Percentiles rank a stretch among this genome's conserved stretches.
Evolutionary conservation across 2,113 vertebrate species (phyloP).

Genomic region (Regulus satrapa): DNA sequence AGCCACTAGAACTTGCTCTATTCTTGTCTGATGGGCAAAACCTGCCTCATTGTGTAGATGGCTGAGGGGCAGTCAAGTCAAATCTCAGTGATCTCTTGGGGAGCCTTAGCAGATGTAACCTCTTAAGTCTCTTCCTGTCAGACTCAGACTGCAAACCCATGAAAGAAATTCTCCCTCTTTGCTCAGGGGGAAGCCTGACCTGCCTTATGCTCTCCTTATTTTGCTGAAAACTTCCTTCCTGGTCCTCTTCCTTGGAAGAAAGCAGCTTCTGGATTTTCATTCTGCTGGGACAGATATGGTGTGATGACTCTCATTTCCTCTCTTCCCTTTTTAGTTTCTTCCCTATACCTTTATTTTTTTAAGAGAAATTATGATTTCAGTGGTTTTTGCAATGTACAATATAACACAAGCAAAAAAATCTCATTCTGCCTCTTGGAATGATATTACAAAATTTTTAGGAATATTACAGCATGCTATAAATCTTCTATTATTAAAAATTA

Average conservation of each 20-base stretch:
- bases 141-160: conserved; percentile 4
- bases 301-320: conserved; percentile 26
- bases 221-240: conserved; percentile 66
- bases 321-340: neutral
- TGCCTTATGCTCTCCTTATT: conserved; percentile 8
- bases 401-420: neutral
- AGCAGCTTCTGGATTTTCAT: conserved; percentile 47
- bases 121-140: conserved; percentile 63
- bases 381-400: neutral
- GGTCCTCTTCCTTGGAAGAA: conserved; percentile 32
- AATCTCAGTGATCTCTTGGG: neutral
- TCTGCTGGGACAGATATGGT: neutral
- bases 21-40: neutral
- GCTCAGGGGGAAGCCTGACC: conserved; percentile 55
- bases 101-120: conserved; percentile 44
- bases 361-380: neutral
- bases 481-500: neutral
- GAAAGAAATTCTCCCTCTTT: conserved; percentile 46
- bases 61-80: conserved; percentile 28
- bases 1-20: neutral
- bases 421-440: neutral
- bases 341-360: no score
- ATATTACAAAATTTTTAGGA: neutral
- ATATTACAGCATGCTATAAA: neutral
- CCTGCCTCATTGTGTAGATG: neutral